These are phyloP conservation scores for Danaus melanippus DNA, from an alignment of 1,140 invertebrate species.

Conservation along the genomic window DNA sequence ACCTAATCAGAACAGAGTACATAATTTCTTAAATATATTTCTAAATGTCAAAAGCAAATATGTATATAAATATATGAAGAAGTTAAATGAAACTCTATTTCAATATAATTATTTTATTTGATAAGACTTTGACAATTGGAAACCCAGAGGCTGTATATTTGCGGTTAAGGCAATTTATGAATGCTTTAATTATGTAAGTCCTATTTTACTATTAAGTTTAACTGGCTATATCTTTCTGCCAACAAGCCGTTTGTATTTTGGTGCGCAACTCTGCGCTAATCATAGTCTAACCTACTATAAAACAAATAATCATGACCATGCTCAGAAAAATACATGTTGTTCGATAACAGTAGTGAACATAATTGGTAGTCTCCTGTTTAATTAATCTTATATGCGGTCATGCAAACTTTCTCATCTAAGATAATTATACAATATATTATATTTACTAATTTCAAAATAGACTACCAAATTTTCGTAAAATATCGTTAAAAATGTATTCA, in stretches of 20 bases:
- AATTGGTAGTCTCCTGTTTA: slow-evolving; percentile 38
- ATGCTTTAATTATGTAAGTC: slow-evolving; percentile 59
- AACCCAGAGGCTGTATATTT: slow-evolving; percentile 56
- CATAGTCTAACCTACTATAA: slow-evolving; percentile 21
- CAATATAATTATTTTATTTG: slow-evolving; percentile 56
- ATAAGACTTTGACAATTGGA: slow-evolving; percentile 67
- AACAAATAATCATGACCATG: slow-evolving; percentile 40
- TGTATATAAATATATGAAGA: too few species aligned
- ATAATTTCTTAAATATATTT: too few species aligned
- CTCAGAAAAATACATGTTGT: slow-evolving; percentile 31
- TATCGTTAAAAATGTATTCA: slow-evolving; percentile 30
- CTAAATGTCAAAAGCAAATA: too few species aligned
- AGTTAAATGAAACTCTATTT: slow-evolving; percentile 25
- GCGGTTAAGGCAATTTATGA: slow-evolving; percentile 61
- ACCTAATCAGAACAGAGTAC: too few species aligned
- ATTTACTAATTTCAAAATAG: slow-evolving; percentile 24
- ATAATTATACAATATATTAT: slow-evolving; percentile 20
- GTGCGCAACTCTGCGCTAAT: slow-evolving; percentile 15
- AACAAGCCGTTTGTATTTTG: slow-evolving; percentile 48
- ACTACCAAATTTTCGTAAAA: slow-evolving; percentile 9
- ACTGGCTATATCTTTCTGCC: slow-evolving; percentile 44
- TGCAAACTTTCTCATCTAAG: slow-evolving; percentile 33
- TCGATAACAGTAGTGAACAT: slow-evolving; percentile 43
- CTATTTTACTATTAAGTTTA: slow-evolving; percentile 53
- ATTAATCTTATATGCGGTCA: slow-evolving; percentile 42